Evolutionary conservation across 2,888 invertebrate species (phyloP), one percentile per base, ranked within the genome.

Genomic region (Diachrysia chrysitis): DNA sequence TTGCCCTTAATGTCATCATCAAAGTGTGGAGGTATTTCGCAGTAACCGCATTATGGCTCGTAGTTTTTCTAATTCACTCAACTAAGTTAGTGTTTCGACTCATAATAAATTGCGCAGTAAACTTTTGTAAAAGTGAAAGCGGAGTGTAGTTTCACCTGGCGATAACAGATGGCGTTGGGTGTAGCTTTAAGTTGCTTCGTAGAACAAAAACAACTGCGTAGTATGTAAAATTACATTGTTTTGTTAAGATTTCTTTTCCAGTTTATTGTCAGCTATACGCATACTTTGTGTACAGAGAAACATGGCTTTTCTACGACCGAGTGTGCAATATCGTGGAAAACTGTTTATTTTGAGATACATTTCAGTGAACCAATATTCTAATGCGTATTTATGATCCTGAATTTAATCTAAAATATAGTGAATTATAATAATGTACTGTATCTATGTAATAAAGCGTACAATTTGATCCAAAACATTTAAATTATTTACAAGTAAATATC

Each of bases 1-100:
- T 89, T 90, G 84, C 85, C 85, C 79, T 60, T 82, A 84, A 85
- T 89, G 86, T 86, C 84, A 87, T 86, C 87, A 87, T 81, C 85
- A 86, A 79, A 85, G 83, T 84, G 80, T 78, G 69, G 73, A 82
- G 71, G 81, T 82, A 81, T 82, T 74, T 82, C 73, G 83, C 64
- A 70, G 56, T 83, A 79, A 76, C 77, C 58, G 63, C 58, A 75
- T 83, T 81, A 83, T 72, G 70, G 81, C 72, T 72, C 73, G 74
- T 79, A 83, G 63, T 77, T 71, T 82, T 83, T 81, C 82, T 82
- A 83, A 83, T 82, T 81, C 83, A 82, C 82, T 82, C 83, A 72
- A 81, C 73, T 79, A 71, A 79, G 81, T 81, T 75, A 79, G 71
- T 81, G 73, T 81, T 83, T 79, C 67, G 70, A 73, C 70, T 76